phyloP scores from a whole-genome alignment of 2,113 vertebrate species.

The Eptatretus burgeri region DNA sequence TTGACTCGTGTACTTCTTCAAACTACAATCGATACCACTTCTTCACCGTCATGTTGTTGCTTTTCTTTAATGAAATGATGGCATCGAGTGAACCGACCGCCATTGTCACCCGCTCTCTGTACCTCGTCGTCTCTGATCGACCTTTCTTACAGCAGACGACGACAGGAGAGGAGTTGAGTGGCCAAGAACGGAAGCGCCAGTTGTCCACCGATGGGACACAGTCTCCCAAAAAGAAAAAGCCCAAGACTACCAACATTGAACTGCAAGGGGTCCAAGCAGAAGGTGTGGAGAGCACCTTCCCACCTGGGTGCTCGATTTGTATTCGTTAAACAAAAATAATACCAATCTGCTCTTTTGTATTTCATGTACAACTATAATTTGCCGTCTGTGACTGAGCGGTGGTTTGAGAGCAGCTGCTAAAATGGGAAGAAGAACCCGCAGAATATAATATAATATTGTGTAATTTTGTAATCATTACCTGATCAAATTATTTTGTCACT shows the following conservation, averaged over 20 bases:
- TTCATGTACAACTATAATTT: no score
- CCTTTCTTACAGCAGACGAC: constrained; percentile 16
- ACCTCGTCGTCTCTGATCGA: no score
- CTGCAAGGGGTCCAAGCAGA: constrained; percentile 85
- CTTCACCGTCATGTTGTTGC: not conserved
- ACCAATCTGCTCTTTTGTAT: no score
- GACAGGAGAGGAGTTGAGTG: constrained; percentile 28
- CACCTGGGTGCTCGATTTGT: not conserved
- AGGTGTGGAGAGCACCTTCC: constrained; percentile 21
- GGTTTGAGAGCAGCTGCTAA: no score
- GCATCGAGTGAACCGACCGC: no score
- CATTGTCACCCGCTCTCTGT: no score
- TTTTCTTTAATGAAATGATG: not conserved
- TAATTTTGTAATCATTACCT: no score
- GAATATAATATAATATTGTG: no score
- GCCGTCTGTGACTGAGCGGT: no score
- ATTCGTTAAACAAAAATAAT: no score
- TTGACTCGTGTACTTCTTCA: not conserved
- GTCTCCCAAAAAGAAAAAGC: constrained; percentile 59
- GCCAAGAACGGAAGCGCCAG: constrained; percentile 58
- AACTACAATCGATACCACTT: not conserved
- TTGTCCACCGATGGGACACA: constrained; percentile 42
- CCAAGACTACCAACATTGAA: constrained; percentile 81
- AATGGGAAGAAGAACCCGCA: no score
- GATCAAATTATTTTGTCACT: no score